Percentiles rank a stretch among this genome's conserved stretches.
phyloP scores from a whole-genome alignment of 1,140 invertebrate genomes.

The Melipona quadrifasciata region DNA sequence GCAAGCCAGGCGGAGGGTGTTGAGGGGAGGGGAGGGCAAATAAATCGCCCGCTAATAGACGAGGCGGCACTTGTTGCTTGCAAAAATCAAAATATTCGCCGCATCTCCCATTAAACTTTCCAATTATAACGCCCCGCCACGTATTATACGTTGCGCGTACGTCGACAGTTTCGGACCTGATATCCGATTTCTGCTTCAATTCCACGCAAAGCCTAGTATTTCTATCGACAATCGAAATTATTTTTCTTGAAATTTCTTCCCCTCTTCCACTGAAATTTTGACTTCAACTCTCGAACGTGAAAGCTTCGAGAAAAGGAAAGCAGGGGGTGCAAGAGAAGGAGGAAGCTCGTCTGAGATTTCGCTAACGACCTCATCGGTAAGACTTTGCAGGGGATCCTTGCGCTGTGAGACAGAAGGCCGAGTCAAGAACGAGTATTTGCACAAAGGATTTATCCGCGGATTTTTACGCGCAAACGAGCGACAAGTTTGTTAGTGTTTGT shows the following conservation, averaged over 20 bases:
- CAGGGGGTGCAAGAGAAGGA: not conserved
- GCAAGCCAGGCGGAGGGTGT: not conserved
- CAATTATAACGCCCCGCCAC: not conserved
- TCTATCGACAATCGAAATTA: too few species aligned
- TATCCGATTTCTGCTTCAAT: not conserved
- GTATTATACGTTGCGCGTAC: not conserved
- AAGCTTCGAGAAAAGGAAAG: not conserved
- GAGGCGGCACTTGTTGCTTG: slow-evolving; percentile 25
- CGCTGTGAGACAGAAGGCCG: not conserved
- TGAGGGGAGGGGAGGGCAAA: not conserved
- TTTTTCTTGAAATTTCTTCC: too few species aligned
- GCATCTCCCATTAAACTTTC: not conserved
- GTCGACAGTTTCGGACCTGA: not conserved
- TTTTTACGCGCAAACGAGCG: too few species aligned
- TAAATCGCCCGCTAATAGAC: slow-evolving; percentile 16
- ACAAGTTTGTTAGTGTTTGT: too few species aligned
- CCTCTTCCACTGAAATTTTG: too few species aligned
- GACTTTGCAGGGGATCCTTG: not conserved
- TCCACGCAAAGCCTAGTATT: not conserved
- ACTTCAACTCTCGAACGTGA: not conserved
- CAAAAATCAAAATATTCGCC: not conserved
- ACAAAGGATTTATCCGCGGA: too few species aligned
- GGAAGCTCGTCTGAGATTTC: not conserved
- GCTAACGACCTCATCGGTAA: not conserved
- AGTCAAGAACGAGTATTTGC: not conserved